Percentiles rank a stretch among this genome's conserved stretches.
phyloP scores from a whole-genome alignment of 2,113 vertebrate genomes.

The Cyprinodon tularosa region DNA sequence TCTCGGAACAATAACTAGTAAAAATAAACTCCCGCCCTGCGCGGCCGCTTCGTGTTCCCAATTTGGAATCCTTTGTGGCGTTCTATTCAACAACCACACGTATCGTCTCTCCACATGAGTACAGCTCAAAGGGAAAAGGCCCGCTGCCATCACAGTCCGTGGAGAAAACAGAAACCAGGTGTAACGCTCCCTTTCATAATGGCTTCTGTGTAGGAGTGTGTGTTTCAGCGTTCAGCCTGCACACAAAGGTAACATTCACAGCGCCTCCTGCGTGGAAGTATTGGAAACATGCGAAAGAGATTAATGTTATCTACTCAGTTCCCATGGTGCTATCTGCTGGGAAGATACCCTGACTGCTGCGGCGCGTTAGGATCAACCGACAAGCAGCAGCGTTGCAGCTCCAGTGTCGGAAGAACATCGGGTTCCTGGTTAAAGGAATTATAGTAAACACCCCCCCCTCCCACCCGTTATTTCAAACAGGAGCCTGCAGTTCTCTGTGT shows the following conservation, averaged over 20 bases:
- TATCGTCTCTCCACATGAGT: constrained; percentile 77
- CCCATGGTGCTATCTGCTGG: constrained; percentile 49
- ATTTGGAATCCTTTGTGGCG: constrained; percentile 71
- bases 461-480: constrained; percentile 2
- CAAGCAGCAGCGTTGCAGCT: constrained; percentile 23
- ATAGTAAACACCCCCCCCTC: constrained; percentile 13
- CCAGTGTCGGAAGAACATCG: constrained; percentile 12
- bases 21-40: constrained; percentile 59
- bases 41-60: constrained; percentile 38
- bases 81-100: constrained; percentile 78
- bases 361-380: constrained; percentile 41
- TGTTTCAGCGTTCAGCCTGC: constrained; percentile 6
- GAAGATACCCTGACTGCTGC: constrained; percentile 40
- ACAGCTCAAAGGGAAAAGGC: constrained; percentile 67
- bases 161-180: constrained; percentile 76
- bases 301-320: constrained; percentile 65
- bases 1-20: constrained; percentile 35
- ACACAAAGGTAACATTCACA: constrained; percentile 73
- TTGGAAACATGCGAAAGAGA: constrained; percentile 62
- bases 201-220: constrained; percentile 8
- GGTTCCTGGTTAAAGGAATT: constrained; percentile 6
- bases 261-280: constrained; percentile 42
- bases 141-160: constrained; percentile 44
- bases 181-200: constrained; percentile 69
- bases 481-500: not conserved